These are phyloP conservation scores for Clunio marinus DNA, from an alignment of 2,888 invertebrate species.

Conservation along the genomic window DNA sequence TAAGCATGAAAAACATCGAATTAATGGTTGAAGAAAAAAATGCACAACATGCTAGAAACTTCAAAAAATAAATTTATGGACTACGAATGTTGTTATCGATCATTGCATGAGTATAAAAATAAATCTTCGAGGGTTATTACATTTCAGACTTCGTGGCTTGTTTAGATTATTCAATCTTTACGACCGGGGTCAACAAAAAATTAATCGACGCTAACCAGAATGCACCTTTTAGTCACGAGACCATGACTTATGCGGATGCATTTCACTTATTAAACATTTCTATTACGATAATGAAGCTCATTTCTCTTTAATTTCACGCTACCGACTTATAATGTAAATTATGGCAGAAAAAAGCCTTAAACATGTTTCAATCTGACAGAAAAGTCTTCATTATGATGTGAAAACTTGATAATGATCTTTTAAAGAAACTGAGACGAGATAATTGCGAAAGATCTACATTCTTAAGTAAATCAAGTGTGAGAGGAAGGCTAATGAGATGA, in stretches of 20 bases:
- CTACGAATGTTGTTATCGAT: neutral
- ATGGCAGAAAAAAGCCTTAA: neutral
- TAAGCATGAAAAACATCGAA: neutral
- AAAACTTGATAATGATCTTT: neutral
- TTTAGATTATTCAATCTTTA: no score
- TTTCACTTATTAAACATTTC: neutral
- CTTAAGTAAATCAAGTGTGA: neutral
- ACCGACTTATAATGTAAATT: neutral
- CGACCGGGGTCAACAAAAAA: no score
- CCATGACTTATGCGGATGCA: neutral
- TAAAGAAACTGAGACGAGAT: neutral
- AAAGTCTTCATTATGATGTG: no score
- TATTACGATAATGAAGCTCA: neutral
- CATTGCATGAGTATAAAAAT: no score
- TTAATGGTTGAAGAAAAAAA: neutral
- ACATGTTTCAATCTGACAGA: slow-evolving; percentile 1
- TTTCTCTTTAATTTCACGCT: neutral
- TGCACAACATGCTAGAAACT: neutral
- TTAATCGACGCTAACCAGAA: no score
- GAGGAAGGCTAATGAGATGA: neutral
- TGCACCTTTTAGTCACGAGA: no score
- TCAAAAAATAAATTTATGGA: neutral
- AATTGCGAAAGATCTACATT: neutral
- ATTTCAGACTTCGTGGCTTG: neutral
- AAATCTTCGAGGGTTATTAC: no score